Evolutionary conservation across 2,797 vertebrate species (phyloP).

Genomic region (Typhlichthys subterraneus): DNA sequence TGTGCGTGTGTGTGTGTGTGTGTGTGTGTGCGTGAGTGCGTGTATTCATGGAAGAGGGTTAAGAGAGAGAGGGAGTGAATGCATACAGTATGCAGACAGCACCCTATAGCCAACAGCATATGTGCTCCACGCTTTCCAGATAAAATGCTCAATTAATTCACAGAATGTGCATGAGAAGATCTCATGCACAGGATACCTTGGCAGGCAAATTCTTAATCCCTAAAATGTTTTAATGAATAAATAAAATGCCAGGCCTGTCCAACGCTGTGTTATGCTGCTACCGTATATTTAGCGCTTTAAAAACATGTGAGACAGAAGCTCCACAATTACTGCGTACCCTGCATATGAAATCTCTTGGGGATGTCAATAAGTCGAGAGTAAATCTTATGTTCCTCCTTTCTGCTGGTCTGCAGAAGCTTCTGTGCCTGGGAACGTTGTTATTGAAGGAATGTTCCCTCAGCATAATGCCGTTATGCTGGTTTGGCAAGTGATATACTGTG

Average conservation of each 20-base stretch:
- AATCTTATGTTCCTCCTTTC: not conserved
- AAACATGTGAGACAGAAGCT: not conserved
- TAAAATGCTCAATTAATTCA: slow-evolving; percentile 17
- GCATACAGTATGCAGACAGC: slow-evolving; percentile 26
- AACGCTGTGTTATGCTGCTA: too few relatives aligned
- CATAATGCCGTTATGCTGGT: not conserved
- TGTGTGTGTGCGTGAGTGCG: slow-evolving; percentile 3
- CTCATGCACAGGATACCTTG: slow-evolving; percentile 3
- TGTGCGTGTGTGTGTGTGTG: slow-evolving; percentile 3
- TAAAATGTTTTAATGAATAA: not conserved
- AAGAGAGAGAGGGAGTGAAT: not conserved
- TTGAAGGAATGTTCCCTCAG: not conserved
- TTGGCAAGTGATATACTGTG: slow-evolving; percentile 1
- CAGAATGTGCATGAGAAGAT: slow-evolving; percentile 3
- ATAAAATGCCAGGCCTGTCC: not conserved
- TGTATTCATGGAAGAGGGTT: not conserved
- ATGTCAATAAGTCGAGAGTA: not conserved
- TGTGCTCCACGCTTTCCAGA: slow-evolving; percentile 26
- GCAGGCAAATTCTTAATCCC: not conserved
- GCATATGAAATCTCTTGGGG: slow-evolving; percentile 1
- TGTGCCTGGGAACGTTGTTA: not conserved
- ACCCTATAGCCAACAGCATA: slow-evolving; percentile 30
- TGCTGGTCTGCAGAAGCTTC: not conserved
- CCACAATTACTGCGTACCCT: not conserved
- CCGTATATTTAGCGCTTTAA: not conserved